Evolutionary conservation across 2,888 invertebrate genomes (phyloP), one percentile per base, ranked within the genome.

Genomic region (Lathronympha strigana): DNA sequence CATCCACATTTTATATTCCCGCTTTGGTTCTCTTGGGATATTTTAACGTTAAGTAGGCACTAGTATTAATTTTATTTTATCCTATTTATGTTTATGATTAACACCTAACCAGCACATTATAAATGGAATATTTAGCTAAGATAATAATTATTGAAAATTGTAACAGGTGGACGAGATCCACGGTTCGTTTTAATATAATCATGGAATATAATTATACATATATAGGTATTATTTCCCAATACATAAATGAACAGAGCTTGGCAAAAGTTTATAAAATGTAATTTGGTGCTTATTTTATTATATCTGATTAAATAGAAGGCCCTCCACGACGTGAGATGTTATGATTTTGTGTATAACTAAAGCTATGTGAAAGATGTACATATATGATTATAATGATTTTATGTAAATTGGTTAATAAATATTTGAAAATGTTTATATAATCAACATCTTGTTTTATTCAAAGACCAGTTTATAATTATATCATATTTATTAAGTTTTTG

Each of bases 381-480:
- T 91, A 91, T 91, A 91, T 89, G 82, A 84, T 81, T 86, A 88
- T 86, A 85, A 86, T 86, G 83, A 86, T 89, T 90, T 91, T 91
- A 91, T 92, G 91, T 92, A 92, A 91, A 91, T 90, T 92, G 92
- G 91, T 92, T 91, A 91, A 90, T 92, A 92, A 92, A 92, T 92
- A 92, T 92, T 90, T 92, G 91, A 92, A 81, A 92, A 92, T 92
- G 92, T 92, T 92, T 92, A 92, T 92, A 91, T 92, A 91, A 91
- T 67, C 67, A 70, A 66, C 33, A 50, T 11, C 57, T 67, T 58
- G 69, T 72, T 72, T 71, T 63, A 70, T 67, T 71, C 11, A 43
- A 50, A 63, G 17, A 17, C 11, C n/a, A 9, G 13, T 19, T 13
- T 1, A 4, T 21, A 25, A n/a, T 19, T 31, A 15, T 31, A 28